Evolutionary conservation across 2,797 vertebrate species (phyloP).

Genomic region (Lutra lutra): DNA sequence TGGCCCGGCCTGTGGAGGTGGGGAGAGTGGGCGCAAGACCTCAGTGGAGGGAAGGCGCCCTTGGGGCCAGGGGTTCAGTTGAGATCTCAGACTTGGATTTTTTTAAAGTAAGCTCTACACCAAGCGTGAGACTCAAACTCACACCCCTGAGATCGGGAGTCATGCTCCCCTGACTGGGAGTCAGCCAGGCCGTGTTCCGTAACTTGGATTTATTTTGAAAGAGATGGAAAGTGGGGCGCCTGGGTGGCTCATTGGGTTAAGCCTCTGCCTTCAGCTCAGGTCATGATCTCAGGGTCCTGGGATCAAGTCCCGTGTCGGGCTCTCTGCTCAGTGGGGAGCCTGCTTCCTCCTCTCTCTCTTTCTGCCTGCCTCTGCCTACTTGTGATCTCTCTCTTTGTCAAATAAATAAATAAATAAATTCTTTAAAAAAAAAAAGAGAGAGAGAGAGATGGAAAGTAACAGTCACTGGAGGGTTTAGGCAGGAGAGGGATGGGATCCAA

Average conservation of each 20-base stretch:
- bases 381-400: too few species aligned
- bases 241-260: too few species aligned
- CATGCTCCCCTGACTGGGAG: not conserved
- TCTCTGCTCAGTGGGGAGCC: too few species aligned
- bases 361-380: too few species aligned
- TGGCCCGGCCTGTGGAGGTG: not conserved
- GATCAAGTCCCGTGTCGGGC: too few species aligned
- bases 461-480: not conserved
- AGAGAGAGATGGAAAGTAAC: not conserved
- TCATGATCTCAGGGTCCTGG: too few species aligned
- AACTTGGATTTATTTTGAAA: not conserved
- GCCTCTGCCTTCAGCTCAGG: too few species aligned
- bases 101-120: not conserved
- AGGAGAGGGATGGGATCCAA: not conserved
- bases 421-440: too few species aligned
- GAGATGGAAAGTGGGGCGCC: not conserved
- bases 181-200: not conserved
- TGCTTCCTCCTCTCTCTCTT: too few species aligned
- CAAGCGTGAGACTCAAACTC: not conserved
- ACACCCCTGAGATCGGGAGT: not conserved
- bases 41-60: rapidly evolving
- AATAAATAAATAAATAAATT: too few species aligned
- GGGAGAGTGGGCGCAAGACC: not conserved
- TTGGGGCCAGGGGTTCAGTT: rapidly evolving
- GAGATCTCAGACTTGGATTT: not conserved